phyloP scores from a whole-genome alignment of 2,797 vertebrate species.

The Todus mexicanus region DNA sequence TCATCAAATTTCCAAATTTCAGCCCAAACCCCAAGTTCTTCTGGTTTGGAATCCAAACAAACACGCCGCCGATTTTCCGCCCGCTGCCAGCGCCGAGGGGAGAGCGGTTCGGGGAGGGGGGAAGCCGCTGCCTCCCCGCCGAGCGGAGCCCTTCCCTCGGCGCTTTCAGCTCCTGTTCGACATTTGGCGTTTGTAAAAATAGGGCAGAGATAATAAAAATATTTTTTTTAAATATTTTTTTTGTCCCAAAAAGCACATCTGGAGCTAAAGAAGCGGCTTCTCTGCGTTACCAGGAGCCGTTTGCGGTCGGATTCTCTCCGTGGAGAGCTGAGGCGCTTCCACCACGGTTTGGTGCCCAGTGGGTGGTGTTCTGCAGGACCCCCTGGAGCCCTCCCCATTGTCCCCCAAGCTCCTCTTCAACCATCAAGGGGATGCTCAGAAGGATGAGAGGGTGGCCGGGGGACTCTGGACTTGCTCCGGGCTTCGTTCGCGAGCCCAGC shows the following conservation, averaged over 20 bases:
- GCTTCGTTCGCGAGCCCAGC: neutral
- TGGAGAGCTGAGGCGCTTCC: neutral
- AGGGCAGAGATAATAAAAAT: neutral
- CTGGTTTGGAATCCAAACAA: conserved; percentile 8
- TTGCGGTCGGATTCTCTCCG: neutral
- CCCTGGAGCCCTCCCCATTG: rapidly evolving
- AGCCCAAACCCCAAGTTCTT: neutral
- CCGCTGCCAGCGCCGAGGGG: neutral
- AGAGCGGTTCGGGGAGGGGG: rapidly evolving
- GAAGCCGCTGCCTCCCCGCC: neutral
- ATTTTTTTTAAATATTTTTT: too few species aligned
- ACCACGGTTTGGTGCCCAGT: neutral
- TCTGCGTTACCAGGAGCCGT: neutral
- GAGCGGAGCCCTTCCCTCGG: neutral
- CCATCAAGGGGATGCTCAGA: neutral
- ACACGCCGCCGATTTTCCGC: neutral
- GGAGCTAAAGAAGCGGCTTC: neutral
- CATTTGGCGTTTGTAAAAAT: neutral
- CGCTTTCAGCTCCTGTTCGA: neutral
- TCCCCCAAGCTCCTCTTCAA: neutral
- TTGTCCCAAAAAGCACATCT: too few species aligned
- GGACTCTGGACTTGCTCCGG: neutral
- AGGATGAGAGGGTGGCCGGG: neutral
- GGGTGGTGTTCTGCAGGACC: neutral
- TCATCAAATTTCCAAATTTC: neutral